These are phyloP conservation scores for Drosophila peninsularis DNA, from an alignment of 2,888 invertebrate species.

Conservation along the genomic window DNA sequence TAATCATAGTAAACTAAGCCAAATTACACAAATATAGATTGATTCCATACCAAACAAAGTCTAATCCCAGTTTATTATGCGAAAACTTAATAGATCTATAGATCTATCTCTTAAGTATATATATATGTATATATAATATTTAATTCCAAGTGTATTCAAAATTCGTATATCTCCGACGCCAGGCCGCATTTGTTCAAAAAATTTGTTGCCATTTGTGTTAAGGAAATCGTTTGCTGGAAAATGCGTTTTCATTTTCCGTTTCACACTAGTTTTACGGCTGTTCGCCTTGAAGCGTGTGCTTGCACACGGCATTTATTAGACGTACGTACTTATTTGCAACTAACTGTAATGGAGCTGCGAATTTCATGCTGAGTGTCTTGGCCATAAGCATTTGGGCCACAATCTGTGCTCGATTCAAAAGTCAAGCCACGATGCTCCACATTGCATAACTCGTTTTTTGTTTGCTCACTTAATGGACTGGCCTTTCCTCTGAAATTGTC, in stretches of 20 bases:
- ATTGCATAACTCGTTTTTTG: slow-evolving; percentile 57
- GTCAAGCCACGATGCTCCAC: slow-evolving; percentile 22
- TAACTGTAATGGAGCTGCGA: slow-evolving; percentile 39
- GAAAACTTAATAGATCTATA: no score
- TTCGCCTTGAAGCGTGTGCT: slow-evolving; percentile 26
- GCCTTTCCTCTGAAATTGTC: slow-evolving; percentile 55
- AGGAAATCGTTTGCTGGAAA: slow-evolving; percentile 47
- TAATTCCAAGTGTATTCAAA: slow-evolving; percentile 20
- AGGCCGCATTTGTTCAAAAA: slow-evolving; percentile 17
- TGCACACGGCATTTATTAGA: slow-evolving; percentile 7
- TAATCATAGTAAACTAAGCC: no score
- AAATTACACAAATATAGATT: no score
- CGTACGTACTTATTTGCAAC: slow-evolving; percentile 15
- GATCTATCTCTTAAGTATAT: no score
- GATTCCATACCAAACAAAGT: no score
- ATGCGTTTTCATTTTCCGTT: slow-evolving; percentile 55
- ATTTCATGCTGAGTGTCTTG: slow-evolving; percentile 38
- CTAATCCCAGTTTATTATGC: no score
- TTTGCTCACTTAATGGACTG: slow-evolving; percentile 42
- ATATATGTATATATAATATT: no score
- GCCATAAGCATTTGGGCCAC: slow-evolving; percentile 42
- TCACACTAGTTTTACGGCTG: slow-evolving; percentile 48
- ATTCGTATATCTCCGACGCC: slow-evolving; percentile 1
- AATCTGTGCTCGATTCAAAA: slow-evolving; percentile 26
- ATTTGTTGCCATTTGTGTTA: slow-evolving; percentile 27